Evolutionary conservation across 1,140 invertebrate species (phyloP), one percentile per base, ranked within the genome.

Genomic region (Polypedilum pembai): DNA sequence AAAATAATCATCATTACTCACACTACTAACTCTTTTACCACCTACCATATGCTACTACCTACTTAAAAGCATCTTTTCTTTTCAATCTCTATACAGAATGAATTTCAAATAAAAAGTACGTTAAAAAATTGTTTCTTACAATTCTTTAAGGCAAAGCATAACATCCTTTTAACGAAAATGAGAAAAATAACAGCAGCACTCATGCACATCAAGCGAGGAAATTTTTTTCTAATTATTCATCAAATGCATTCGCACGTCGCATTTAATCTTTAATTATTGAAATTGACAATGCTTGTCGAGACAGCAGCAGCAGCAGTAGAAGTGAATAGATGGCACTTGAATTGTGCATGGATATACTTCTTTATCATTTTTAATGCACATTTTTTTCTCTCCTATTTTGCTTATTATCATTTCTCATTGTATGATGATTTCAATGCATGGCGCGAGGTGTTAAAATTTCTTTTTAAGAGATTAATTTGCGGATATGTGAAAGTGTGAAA

Each of bases 201-300:
- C 45, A 15, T 56, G 45, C 10, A n/a, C n/a, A 56, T 12, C 45
- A 56, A 12, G 8, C 10, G n/a, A 15, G 45, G 1, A 8, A 8
- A 69, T 18, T 69, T 69, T 69, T 69, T 69, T 69, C 65, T 69
- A 69, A 69, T 69, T 69, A 69, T 69, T 69, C 20, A 21, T 21
- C 65, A 21, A 69, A 69, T 69, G 65, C 65, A 69, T 69, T 69
- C 65, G 65, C 65, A 69, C 65, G 65, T 69, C 45, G 10, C 65
- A 69, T 69, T 69, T 18, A 69, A 69, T 69, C 45, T 69, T 18
- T 69, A 69, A 69, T 69, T 69, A 69, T 69, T 69, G 65, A 69
- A 69, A 69, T 69, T 69, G 65, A 18, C 65, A 56, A 56, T 56
- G 45, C 12, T 56, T n/a, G 45, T 56, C 45, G 45, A 56, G 45